Evolutionary conservation across 2,888 invertebrate genomes (phyloP).

Genomic region (Euplexia lucipara): DNA sequence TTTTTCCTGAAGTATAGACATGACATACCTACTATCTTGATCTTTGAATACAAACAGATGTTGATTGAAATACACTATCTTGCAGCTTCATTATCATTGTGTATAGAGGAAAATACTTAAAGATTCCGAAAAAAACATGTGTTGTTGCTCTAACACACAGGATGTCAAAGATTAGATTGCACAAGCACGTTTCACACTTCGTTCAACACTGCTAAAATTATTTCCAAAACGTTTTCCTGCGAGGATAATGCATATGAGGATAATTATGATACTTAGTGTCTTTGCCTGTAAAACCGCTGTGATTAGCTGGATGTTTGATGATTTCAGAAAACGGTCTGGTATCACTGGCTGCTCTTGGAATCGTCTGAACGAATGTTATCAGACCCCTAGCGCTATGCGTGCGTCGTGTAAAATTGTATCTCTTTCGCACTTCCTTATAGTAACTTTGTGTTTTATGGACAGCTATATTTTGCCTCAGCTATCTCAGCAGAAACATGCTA

Average conservation of each 20-base stretch:
- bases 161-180: conserved; percentile 29
- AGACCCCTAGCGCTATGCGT: background rate
- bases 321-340: background rate
- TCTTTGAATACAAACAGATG: background rate
- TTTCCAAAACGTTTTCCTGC: background rate
- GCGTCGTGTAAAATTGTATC: background rate
- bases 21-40: conserved; percentile 1
- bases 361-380: background rate
- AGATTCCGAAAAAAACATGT: conserved; percentile 11
- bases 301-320: background rate
- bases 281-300: conserved; percentile 1
- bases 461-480: too few relatives aligned
- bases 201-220: background rate
- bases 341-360: background rate
- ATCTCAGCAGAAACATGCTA: background rate
- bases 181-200: conserved; percentile 11
- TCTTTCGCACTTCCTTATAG: background rate
- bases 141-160: background rate
- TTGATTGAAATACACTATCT: conserved; percentile 20
- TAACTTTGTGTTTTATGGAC: background rate
- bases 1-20: background rate
- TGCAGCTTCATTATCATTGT: conserved; percentile 18
- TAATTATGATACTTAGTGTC: too few relatives aligned
- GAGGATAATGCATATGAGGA: background rate
- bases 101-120: conserved; percentile 5